These are phyloP conservation scores for Drosophila sp. DNA, from an alignment of 1,140 invertebrate species.

Conservation along the genomic window DNA sequence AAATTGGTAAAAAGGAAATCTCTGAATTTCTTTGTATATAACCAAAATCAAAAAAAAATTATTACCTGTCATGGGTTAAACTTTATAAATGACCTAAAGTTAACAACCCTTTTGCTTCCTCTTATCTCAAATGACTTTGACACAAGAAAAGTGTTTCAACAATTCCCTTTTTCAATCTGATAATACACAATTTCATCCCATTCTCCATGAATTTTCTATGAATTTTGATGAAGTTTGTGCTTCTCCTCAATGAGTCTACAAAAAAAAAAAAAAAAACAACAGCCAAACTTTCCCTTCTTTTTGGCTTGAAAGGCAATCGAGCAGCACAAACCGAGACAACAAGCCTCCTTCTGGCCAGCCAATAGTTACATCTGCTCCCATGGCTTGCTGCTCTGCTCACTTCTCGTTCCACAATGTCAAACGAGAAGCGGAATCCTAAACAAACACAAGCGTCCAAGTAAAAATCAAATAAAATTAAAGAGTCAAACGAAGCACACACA, in stretches of 20 bases:
- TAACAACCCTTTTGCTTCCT: background rate
- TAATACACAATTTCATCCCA: background rate
- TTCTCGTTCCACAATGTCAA: background rate
- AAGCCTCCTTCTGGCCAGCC: background rate
- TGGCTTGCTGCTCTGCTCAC: constrained; percentile 2
- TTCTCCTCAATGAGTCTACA: background rate
- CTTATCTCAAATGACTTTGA: constrained; percentile 6
- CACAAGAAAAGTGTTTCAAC: constrained; percentile 6
- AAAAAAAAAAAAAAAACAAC: background rate
- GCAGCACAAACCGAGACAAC: constrained; percentile 2
- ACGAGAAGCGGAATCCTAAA: constrained; percentile 45
- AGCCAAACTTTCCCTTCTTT: constrained; percentile 1
- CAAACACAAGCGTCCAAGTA: constrained; percentile 54
- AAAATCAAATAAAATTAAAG: constrained; percentile 67
- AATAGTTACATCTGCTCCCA: constrained; percentile 29
- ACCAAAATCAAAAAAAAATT: constrained; percentile 38
- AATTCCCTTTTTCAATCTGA: constrained; percentile 5
- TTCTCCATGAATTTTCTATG: constrained; percentile 10
- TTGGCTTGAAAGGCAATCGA: constrained; percentile 1
- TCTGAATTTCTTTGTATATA: background rate
- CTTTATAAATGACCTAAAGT: constrained; percentile 45
- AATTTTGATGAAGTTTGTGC: constrained; percentile 9
- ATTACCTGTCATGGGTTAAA: constrained; percentile 35
- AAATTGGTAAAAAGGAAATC: background rate
- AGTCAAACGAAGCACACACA: constrained; percentile 54